phyloP scores from a whole-genome alignment of 1,140 invertebrate species.

The Trinorchestia longiramus region DNA sequence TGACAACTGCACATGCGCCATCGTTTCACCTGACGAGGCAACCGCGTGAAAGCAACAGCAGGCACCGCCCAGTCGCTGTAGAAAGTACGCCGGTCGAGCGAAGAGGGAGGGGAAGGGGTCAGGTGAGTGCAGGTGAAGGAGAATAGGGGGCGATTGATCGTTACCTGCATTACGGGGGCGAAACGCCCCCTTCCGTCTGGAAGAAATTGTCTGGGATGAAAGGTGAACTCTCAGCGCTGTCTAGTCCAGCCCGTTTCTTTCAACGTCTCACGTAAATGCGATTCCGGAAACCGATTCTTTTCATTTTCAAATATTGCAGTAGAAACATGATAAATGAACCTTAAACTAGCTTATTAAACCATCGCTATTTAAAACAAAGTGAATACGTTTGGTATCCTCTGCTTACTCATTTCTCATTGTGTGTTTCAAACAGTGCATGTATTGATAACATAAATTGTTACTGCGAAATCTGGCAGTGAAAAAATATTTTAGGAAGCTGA shows the following conservation, averaged over 20 bases:
- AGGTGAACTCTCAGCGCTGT: background rate
- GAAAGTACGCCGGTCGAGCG: constrained; percentile 27
- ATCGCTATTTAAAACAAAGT: too few relatives aligned
- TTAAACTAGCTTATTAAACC: background rate
- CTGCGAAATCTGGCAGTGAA: too few relatives aligned
- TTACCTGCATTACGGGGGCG: constrained; percentile 18
- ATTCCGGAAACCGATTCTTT: background rate
- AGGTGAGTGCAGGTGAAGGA: background rate
- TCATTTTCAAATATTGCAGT: background rate
- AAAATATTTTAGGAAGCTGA: too few relatives aligned
- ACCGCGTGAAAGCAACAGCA: constrained; percentile 15
- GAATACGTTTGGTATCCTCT: background rate
- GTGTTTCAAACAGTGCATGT: background rate
- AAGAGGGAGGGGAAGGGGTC: background rate
- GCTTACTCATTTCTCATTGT: background rate
- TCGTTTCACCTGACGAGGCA: background rate
- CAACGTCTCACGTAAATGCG: background rate
- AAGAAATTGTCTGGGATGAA: background rate
- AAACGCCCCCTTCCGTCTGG: background rate
- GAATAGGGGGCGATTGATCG: background rate
- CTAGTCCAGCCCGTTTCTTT: background rate
- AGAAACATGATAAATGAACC: background rate
- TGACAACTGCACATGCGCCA: background rate
- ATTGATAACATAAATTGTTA: too few relatives aligned
- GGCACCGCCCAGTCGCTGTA: background rate